A percentile compares a stretch with the other conserved stretches of the same genome.
These are phyloP conservation scores for Leucophora obtusa DNA, from an alignment of 2,888 invertebrate genomes.

Conservation along the genomic window DNA sequence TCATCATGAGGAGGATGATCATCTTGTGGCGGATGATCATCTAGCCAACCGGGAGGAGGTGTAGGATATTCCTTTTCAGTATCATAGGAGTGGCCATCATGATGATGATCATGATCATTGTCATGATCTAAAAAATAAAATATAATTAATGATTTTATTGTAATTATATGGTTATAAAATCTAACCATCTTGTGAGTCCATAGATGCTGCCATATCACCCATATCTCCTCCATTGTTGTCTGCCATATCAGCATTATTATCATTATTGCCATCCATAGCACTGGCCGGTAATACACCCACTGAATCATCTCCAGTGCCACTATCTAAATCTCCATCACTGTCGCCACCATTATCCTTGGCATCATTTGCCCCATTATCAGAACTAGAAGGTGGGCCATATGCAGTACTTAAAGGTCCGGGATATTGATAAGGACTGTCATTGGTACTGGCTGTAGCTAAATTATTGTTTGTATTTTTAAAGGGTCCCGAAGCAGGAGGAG, in stretches of 20 bases:
- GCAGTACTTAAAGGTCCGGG: constrained; percentile 69
- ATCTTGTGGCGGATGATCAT: constrained; percentile 71
- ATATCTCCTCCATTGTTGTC: constrained; percentile 14
- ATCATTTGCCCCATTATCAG: constrained; percentile 26
- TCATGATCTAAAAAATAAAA: not conserved
- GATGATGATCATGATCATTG: constrained; percentile 28
- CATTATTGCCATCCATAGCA: constrained; percentile 69
- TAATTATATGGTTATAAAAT: not conserved
- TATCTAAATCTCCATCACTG: constrained; percentile 46
- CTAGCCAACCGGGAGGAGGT: constrained; percentile 76
- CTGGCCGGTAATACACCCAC: constrained; percentile 73
- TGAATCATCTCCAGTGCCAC: constrained; percentile 66
- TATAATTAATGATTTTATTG: not conserved
- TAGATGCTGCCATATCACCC: constrained; percentile 36
- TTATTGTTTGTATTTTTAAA: constrained; percentile 65
- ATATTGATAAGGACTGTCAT: constrained; percentile 67
- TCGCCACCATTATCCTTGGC: constrained; percentile 30
- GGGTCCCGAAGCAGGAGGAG: constrained; percentile 75
- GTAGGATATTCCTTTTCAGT: constrained; percentile 75
- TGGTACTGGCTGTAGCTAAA: constrained; percentile 35
- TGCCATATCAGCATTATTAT: constrained; percentile 45
- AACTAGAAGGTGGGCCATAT: constrained; percentile 63
- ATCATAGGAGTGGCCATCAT: constrained; percentile 69
- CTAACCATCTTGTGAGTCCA: constrained; percentile 47
- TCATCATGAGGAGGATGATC: constrained; percentile 68